Evolutionary conservation across 2,113 vertebrate species (phyloP).

Genomic region (Peromyscus leucopus): DNA sequence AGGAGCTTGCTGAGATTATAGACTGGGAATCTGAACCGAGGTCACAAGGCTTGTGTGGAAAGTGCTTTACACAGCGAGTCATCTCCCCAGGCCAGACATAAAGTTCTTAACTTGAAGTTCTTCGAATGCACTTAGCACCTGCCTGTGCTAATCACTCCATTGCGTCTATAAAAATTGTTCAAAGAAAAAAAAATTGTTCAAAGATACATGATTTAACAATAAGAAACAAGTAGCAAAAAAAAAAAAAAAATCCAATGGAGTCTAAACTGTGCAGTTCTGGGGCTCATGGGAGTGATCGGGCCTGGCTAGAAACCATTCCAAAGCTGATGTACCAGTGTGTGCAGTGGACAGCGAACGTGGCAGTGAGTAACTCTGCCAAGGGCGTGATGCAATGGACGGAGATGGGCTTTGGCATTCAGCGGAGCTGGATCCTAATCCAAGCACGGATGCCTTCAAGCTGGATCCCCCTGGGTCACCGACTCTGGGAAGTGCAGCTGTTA

Average conservation of each 20-base stretch:
- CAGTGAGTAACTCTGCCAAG: background rate
- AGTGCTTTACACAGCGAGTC: background rate
- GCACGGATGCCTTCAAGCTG: background rate
- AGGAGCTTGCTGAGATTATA: background rate
- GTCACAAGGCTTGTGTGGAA: too few species aligned
- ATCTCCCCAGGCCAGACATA: background rate
- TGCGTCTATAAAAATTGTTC: background rate
- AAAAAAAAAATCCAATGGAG: background rate
- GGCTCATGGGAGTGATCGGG: background rate
- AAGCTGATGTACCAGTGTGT: background rate
- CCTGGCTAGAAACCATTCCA: background rate
- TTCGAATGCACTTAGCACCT: background rate
- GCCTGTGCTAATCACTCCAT: background rate
- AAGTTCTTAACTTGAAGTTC: background rate
- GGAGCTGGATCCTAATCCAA: background rate
- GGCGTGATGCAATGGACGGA: background rate
- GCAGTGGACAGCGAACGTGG: background rate
- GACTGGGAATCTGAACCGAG: background rate
- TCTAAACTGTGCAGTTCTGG: background rate
- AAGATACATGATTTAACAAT: background rate
- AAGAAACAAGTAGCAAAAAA: slow-evolving; percentile 7
- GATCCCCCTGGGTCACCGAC: background rate
- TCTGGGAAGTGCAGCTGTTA: background rate
- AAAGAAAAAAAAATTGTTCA: background rate
- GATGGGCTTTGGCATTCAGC: background rate